A percentile compares a stretch with the other conserved stretches of the same genome.
Evolutionary conservation across 2,888 invertebrate genomes (phyloP).

Genomic region (Drosophila vallismaia): DNA sequence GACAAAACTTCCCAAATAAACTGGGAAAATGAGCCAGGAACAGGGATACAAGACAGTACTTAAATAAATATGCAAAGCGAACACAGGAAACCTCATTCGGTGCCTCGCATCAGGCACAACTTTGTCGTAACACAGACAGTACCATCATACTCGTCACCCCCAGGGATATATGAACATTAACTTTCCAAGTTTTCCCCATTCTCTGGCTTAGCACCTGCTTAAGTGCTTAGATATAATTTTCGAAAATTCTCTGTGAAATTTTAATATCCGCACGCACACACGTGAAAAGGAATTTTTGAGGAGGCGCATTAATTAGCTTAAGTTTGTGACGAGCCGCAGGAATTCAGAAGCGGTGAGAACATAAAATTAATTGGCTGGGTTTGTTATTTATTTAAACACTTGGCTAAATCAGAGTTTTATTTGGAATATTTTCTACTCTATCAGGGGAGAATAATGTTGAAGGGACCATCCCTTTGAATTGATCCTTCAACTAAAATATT

Average conservation of each 20-base stretch:
- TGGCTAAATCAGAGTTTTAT: neutral
- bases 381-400: conserved; percentile 11
- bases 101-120: conserved; percentile 13
- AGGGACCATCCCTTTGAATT: neutral
- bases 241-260: conserved; percentile 51
- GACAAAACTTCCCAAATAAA: conserved; percentile 8
- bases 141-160: conserved; percentile 5
- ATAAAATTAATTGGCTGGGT: conserved; percentile 61
- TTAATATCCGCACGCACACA: conserved; percentile 39
- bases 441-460: neutral
- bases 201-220: conserved; percentile 56
- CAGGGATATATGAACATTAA: conserved; percentile 5
- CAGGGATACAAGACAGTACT: conserved; percentile 38
- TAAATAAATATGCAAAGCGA: conserved; percentile 51
- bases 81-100: conserved; percentile 12
- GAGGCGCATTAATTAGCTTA: conserved; percentile 61
- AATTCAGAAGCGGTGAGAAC: conserved; percentile 37
- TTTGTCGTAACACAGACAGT: conserved; percentile 10
- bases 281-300: conserved; percentile 36
- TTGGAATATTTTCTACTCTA: neutral
- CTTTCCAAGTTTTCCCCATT: conserved; percentile 12
- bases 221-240: conserved; percentile 58
- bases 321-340: conserved; percentile 49
- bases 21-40: neutral
- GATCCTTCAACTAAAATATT: neutral